These are phyloP conservation scores for Kobus ellipsiprymnus DNA, from an alignment of 2,113 vertebrate species.

Conservation along the genomic window DNA sequence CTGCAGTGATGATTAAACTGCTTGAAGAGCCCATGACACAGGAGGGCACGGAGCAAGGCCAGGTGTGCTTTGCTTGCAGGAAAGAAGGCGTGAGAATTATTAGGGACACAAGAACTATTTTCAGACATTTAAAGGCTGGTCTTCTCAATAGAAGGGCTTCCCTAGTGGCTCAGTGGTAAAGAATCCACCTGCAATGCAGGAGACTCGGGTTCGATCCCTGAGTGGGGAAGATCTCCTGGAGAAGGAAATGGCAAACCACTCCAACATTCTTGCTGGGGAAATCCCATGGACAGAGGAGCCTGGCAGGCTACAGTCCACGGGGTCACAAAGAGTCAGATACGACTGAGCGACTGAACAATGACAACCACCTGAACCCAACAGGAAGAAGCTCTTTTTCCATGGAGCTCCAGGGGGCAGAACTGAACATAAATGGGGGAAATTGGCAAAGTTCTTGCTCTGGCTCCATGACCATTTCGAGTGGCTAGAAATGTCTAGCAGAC, in stretches of 20 bases:
- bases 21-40: fast-evolving
- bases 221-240: not conserved
- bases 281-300: not conserved
- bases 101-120: not conserved
- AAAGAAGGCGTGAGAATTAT: not conserved
- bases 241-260: not conserved
- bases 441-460: not conserved
- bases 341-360: not conserved
- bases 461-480: not conserved
- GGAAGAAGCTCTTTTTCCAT: not conserved
- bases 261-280: not conserved
- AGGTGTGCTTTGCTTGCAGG: not conserved
- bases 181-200: not conserved
- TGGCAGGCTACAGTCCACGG: not conserved
- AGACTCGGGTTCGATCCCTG: fast-evolving
- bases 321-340: not conserved
- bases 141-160: not conserved
- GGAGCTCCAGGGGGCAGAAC: not conserved
- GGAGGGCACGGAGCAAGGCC: not conserved
- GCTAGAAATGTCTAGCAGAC: not conserved
- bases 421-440: not conserved
- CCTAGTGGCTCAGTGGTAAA: not conserved
- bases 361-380: not conserved
- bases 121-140: not conserved
- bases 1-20: fast-evolving